A percentile compares a stretch with the other conserved stretches of the same genome.
Conservation (phyloP, 1,140 invertebrate species). For the Drosophila obscura region DNA sequence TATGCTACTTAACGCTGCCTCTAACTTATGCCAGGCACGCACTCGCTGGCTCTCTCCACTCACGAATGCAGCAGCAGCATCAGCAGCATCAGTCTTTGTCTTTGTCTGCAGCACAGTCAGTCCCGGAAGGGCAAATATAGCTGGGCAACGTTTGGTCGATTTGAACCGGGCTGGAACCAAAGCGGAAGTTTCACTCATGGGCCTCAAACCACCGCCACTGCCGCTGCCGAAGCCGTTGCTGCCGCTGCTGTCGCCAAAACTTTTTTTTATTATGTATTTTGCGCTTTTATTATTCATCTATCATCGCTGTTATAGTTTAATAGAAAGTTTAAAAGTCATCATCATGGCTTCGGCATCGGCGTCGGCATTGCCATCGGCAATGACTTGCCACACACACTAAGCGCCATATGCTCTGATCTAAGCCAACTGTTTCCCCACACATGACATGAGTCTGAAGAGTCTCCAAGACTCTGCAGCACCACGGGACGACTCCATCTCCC, state of each 20-base stretch:
- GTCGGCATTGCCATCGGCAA: conserved; percentile 49
- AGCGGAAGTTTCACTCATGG: conserved; percentile 20
- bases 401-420: conserved; percentile 50
- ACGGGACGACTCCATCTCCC: background rate
- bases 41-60: conserved; percentile 42
- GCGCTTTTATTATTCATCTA: conserved; percentile 80
- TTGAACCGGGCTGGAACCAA: conserved; percentile 20
- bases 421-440: conserved; percentile 6
- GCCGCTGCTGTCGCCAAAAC: conserved; percentile 63
- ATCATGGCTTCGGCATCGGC: conserved; percentile 34
- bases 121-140: conserved; percentile 55
- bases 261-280: conserved; percentile 82
- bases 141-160: conserved; percentile 51
- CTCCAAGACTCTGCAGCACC: background rate
- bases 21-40: conserved; percentile 80
- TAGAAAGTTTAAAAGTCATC: conserved; percentile 83
- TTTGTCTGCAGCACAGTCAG: conserved; percentile 48
- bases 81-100: conserved; percentile 76
- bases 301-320: conserved; percentile 81
- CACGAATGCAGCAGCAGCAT: conserved; percentile 79
- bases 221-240: too few species aligned
- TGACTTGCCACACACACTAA: conserved; percentile 63
- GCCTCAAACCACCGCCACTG: conserved; percentile 25
- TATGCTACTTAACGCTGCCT: conserved; percentile 31
- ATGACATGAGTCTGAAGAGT: background rate